phyloP scores from a whole-genome alignment of 2,797 vertebrate species.

The Cottoperca gobio region DNA sequence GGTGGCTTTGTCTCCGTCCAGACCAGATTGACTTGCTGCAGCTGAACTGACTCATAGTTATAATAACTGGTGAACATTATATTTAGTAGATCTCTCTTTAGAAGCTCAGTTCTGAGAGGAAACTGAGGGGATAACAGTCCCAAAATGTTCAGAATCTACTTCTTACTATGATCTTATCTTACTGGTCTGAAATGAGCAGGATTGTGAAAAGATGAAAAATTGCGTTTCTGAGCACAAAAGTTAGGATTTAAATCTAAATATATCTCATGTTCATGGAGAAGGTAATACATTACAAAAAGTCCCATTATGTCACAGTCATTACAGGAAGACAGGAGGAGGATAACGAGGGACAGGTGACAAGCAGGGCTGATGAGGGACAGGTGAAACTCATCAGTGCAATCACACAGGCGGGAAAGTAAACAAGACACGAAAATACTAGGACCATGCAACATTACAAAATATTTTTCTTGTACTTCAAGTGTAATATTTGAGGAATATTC shows the following conservation, averaged over 20 bases:
- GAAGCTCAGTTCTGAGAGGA: background rate
- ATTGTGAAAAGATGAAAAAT: background rate
- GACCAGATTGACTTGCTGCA: background rate
- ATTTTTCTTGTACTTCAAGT: background rate
- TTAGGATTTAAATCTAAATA: background rate
- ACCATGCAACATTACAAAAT: too few species aligned
- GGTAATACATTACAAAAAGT: background rate
- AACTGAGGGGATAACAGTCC: background rate
- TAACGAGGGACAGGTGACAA: too few species aligned
- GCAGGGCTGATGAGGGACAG: too few species aligned
- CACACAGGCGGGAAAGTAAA: too few species aligned
- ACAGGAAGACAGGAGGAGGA: too few species aligned
- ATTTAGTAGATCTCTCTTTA: background rate
- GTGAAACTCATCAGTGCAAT: too few species aligned
- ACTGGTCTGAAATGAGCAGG: background rate
- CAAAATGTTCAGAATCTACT: background rate
- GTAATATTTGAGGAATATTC: background rate
- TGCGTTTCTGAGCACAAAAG: background rate
- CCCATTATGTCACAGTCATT: too few species aligned
- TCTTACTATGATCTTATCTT: background rate
- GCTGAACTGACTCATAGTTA: conserved; percentile 11
- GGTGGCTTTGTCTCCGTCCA: conserved; percentile 5
- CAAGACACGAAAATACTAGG: too few species aligned
- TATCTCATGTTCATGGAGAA: background rate
- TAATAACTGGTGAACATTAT: conserved; percentile 3